Base-by-base conservation (phyloP, 92 coral and sea anemone genomes). In the Paragorgia papillata region DNA sequence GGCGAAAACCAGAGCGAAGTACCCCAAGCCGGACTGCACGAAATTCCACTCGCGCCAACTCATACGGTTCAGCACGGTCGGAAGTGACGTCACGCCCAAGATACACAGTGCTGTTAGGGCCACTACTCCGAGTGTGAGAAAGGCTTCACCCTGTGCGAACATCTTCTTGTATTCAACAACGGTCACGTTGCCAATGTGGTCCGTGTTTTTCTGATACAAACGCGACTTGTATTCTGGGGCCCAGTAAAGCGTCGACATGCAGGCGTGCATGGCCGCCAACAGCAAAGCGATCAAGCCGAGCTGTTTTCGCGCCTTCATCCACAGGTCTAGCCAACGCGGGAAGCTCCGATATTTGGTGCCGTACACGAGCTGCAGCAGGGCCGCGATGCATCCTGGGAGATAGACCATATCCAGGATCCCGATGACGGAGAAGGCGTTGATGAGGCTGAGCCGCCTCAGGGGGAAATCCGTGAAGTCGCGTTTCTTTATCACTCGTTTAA, bases 31-130 rank as follows among this genome's bases (percentile, higher is more conserved):
- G 7, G 71, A 64, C 71, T 64, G 71, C 49, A 64, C 71, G 71
- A 64, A 64, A 64, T 64, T 64, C 71, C 71, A 64, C 71, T 64
- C 71, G n/a, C 49, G 71, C 71, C 71, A 64, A 20, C 71, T 64
- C 71, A 64, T 64, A 21, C 71, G 71, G 29, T 64, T 64, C 12
- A 64, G 18, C 24, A 64, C 71, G 6, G 71, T 64, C 29, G 71
- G 71, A 7, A 64, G 49, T 64, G 71, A 64, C 27, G 71, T 64
- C 25, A 64, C 30, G 2, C 71, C 71, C 71, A 64, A 18, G 39
- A 64, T 64, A 51, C 50, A 64, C 49, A 64, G 51, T 51, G 71
- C 6, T 3, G 71, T 64, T 51, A 64, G 18, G 0, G 26, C 71
- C 51, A 64, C 28, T 3, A 64, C 71, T 1, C 71, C 71, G 26